These are phyloP conservation scores for Sycophila sp. DNA, from an alignment of 1,140 invertebrate genomes.

Conservation along the genomic window DNA sequence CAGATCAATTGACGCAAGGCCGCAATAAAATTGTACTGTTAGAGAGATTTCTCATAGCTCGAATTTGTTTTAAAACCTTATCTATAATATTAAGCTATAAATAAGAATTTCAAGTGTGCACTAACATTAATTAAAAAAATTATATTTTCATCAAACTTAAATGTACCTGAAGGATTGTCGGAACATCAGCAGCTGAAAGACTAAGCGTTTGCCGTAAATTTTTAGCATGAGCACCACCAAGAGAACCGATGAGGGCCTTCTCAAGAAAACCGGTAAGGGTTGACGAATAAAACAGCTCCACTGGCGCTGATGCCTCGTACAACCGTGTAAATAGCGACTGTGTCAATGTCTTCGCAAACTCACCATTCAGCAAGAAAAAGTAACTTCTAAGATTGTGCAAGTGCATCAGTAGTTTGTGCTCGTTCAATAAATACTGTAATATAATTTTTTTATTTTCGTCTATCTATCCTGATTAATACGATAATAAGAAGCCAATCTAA, in stretches of 20 bases:
- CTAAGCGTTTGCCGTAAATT: constrained; percentile 56
- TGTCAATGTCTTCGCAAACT: constrained; percentile 77
- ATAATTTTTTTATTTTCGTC: no score
- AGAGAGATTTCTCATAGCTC: no score
- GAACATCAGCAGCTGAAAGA: constrained; percentile 53
- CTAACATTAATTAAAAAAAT: no score
- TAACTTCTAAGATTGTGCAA: constrained; percentile 77
- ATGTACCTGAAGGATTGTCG: constrained; percentile 52
- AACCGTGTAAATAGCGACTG: constrained; percentile 73
- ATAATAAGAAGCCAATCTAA: neutral
- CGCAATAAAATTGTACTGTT: no score
- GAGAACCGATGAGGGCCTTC: constrained; percentile 67
- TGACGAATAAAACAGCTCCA: constrained; percentile 75
- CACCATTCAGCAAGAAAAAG: constrained; percentile 80
- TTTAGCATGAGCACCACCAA: constrained; percentile 56
- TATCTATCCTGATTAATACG: neutral
- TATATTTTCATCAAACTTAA: neutral
- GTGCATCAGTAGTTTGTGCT: constrained; percentile 75
- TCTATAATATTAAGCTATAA: no score
- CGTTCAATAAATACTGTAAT: constrained; percentile 70
- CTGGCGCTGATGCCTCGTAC: constrained; percentile 70
- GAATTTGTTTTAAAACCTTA: no score
- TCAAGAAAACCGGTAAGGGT: constrained; percentile 75
- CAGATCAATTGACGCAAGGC: no score
- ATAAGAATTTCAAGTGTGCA: no score